Evolutionary conservation across 1,140 invertebrate genomes (phyloP).

Genomic region (Drosophila aff.): DNA sequence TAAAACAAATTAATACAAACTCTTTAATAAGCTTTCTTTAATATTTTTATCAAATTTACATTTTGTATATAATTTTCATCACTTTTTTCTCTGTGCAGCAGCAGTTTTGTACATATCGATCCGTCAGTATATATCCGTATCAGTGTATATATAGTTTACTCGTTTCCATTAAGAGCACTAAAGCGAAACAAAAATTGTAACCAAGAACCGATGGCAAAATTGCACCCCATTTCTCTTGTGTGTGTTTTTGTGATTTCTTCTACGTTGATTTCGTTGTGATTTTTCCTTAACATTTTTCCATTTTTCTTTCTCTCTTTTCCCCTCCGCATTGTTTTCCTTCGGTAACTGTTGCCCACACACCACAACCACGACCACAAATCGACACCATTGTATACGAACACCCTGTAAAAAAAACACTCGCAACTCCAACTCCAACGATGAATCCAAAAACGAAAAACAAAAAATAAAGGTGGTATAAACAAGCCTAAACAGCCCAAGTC

Average conservation of each 20-base stretch:
- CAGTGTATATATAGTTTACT: constrained; percentile 50
- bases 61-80: neutral
- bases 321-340: constrained; percentile 69
- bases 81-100: constrained; percentile 6
- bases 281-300: constrained; percentile 60
- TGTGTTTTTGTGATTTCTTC: constrained; percentile 49
- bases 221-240: constrained; percentile 37
- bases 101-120: constrained; percentile 20
- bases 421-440: constrained; percentile 18
- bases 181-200: constrained; percentile 9
- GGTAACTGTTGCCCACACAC: constrained; percentile 70
- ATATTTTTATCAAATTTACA: neutral
- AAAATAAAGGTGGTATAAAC: constrained; percentile 88
- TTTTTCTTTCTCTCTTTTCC: constrained; percentile 69
- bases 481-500: constrained; percentile 90
- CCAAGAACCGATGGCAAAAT: constrained; percentile 24
- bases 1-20: neutral
- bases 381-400: constrained; percentile 15
- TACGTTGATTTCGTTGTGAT: constrained; percentile 50
- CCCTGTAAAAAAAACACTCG: constrained; percentile 47
- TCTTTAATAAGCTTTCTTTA: too few species aligned
- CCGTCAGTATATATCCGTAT: constrained; percentile 17
- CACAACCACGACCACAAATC: constrained; percentile 25
- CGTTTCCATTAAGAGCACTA: constrained; percentile 42
- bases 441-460: constrained; percentile 19